These are phyloP conservation scores for Scaptodrosophila latifasciaeformis DNA, from an alignment of 2,888 invertebrate genomes.

Conservation along the genomic window DNA sequence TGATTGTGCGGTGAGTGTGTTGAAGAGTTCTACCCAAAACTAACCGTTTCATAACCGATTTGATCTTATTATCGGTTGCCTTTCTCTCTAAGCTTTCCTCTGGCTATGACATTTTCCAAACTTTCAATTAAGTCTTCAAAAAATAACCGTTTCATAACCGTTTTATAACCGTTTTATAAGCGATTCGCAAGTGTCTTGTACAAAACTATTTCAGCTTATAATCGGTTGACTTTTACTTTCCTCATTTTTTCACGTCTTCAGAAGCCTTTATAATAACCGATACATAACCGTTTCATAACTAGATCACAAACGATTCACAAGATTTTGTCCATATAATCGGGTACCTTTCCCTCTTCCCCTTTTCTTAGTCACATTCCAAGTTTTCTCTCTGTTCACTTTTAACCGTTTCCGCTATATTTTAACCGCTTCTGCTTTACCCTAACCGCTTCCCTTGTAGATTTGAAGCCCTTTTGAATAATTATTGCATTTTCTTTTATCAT, in stretches of 20 bases:
- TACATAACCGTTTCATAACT: too few species aligned
- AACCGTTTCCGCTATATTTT: too few species aligned
- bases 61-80: neutral
- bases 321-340: neutral
- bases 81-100: too few species aligned
- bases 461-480: too few species aligned
- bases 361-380: neutral
- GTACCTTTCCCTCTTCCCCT: neutral
- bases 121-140: too few species aligned
- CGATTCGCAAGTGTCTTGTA: neutral
- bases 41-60: conserved; percentile 7
- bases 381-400: conserved; percentile 14
- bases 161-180: neutral
- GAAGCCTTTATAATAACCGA: too few species aligned
- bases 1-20: conserved; percentile 82
- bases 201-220: neutral
- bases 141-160: neutral
- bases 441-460: too few species aligned
- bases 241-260: too few species aligned
- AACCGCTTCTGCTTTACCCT: neutral
- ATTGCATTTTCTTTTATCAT: too few species aligned
- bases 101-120: too few species aligned
- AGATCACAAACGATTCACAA: too few species aligned
- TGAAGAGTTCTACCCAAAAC: neutral
- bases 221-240: neutral